Base-by-base conservation (phyloP, 2,888 invertebrate species). In the Spilosoma lubricipeda region DNA sequence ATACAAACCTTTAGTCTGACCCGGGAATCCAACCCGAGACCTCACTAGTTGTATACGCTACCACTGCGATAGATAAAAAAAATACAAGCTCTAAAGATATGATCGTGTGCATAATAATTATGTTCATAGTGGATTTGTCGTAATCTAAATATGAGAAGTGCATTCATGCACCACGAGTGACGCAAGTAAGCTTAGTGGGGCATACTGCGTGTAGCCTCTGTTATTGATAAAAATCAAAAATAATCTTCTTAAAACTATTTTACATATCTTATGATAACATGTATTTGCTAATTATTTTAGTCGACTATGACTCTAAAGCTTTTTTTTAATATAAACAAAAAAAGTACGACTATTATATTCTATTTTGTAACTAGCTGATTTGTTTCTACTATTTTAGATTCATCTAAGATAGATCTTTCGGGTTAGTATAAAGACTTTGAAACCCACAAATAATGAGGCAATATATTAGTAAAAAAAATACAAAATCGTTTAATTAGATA, bases 81-180 rank as follows among this genome's bases (percentile, higher is more conserved):
- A 11, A 39, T n/a, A 56, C n/a, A 56, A 8, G 1, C 13, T 9
- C 4, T 11, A 3, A 4, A 59, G 13, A n/a, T 59, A 27, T 27
- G 27, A 59, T 4, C 27, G 15, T 4, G n/a, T 59, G 15, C 4
- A 1, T 15, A 27, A 15, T 27, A 59, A 15, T n/a, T 59, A 59
- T 27, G 3, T 15, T 27, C 3, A 59, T 27, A 27, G 0, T 59
- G 27, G 11, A 15, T 4, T 59, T 59, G 11, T 56, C 11, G 11
- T n/a, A 56, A 56, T 9, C n/a, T n/a, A n/a, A 56, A 23, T 56
- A 52, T 52, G 1, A 52, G n/a, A 56, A 23, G 11, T n/a, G 56
- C 56, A 56, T 56, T n/a, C n/a, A n/a, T 56, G 56, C 56, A n/a
- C n/a, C n/a, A n/a, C 56, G 56, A 9, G 56, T 56, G 56, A 56